A percentile compares a stretch with the other conserved stretches of the same genome.
phyloP scores from a whole-genome alignment of 2,113 vertebrate species.

The Anarhynchus alexandrinus region DNA sequence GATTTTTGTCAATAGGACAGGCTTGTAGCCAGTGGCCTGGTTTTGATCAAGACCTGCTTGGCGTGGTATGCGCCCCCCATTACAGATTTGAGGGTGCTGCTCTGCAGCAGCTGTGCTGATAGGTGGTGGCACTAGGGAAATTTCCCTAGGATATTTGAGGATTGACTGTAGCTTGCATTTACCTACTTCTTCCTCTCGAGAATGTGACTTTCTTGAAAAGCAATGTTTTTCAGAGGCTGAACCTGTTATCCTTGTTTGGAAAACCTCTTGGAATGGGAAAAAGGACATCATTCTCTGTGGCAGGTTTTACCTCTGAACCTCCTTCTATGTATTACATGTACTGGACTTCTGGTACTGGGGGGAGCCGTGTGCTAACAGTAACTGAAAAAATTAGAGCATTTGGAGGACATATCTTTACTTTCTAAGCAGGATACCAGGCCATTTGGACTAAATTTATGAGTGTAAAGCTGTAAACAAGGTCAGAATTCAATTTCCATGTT shows the following conservation, averaged over 20 bases:
- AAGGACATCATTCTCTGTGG: neutral
- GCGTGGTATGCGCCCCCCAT: fast-evolving
- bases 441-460: neutral
- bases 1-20: neutral
- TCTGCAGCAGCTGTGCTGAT: neutral
- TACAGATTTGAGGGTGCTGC: neutral
- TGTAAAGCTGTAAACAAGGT: neutral
- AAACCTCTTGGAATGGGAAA: neutral
- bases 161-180: neutral
- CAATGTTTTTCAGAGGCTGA: neutral
- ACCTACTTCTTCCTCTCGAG: neutral
- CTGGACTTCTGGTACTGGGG: neutral
- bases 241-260: neutral
- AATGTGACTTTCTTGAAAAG: neutral
- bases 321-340: fast-evolving
- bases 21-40: neutral
- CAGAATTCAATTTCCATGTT: neutral
- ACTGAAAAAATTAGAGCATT: neutral
- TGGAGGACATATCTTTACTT: neutral
- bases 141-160: neutral
- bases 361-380: neutral
- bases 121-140: neutral
- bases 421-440: neutral
- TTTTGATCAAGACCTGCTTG: neutral
- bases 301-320: neutral